phyloP scores from a whole-genome alignment of 2,113 vertebrate genomes.

The Oenanthe melanoleuca region DNA sequence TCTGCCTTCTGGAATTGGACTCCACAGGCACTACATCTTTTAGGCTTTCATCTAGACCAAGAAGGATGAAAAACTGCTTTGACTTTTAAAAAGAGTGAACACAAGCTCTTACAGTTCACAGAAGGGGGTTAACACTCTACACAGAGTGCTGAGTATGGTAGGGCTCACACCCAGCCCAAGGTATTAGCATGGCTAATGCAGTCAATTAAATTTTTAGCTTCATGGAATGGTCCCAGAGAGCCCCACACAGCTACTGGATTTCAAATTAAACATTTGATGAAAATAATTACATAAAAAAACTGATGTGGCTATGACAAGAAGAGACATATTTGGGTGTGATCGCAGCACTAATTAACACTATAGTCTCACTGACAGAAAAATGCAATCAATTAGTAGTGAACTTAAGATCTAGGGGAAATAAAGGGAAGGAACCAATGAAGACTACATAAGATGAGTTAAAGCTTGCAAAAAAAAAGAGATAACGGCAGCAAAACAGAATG shows the following conservation, averaged over 20 bases:
- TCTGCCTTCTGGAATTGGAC: neutral
- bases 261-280: neutral
- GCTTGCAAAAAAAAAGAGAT: neutral
- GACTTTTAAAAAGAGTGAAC: neutral
- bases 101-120: rapidly evolving
- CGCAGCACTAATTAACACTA: neutral
- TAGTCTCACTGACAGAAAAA: conserved; percentile 6
- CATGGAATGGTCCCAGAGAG: neutral
- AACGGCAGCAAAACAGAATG: conserved; percentile 29
- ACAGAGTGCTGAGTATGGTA: neutral
- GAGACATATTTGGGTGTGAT: neutral
- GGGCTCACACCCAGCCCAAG: neutral
- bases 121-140: neutral
- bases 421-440: neutral
- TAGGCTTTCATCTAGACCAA: neutral
- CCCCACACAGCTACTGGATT: neutral
- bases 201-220: neutral
- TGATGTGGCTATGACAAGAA: neutral
- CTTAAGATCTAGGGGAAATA: neutral
- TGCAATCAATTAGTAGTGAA: conserved; percentile 16
- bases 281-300: neutral
- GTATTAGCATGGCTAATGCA: neutral
- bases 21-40: neutral
- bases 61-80: neutral
- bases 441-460: neutral